These are phyloP conservation scores for Montipora capricornis DNA, from an alignment of 64 coral and sea anemone genomes.

Conservation along the genomic window DNA sequence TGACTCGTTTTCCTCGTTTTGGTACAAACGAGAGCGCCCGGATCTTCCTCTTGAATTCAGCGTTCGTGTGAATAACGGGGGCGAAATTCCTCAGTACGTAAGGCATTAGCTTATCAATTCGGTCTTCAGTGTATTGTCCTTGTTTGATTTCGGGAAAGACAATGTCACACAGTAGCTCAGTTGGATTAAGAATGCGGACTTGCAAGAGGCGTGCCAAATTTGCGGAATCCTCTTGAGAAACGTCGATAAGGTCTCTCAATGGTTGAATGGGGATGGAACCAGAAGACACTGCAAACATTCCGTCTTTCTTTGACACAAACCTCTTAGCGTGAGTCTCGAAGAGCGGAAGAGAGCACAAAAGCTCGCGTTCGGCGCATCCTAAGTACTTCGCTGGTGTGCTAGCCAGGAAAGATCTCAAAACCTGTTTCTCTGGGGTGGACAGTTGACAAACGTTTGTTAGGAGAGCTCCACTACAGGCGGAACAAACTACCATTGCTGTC, in stretches of 20 bases:
- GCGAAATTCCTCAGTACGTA: conserved; percentile 53
- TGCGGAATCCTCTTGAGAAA: conserved; percentile 29
- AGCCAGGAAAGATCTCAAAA: conserved; percentile 48
- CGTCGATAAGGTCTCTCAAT: conserved; percentile 29
- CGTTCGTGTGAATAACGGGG: not conserved
- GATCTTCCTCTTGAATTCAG: conserved; percentile 6
- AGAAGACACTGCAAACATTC: conserved; percentile 6
- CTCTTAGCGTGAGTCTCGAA: conserved; percentile 27
- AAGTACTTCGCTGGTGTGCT: not conserved
- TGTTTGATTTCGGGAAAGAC: conserved; percentile 40
- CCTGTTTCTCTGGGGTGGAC: conserved; percentile 33
- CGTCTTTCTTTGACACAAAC: conserved; percentile 53
- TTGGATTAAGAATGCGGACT: conserved; percentile 36
- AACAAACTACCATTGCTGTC: conserved; percentile 24
- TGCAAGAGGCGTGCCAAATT: conserved; percentile 11
- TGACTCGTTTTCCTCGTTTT: conserved; percentile 5
- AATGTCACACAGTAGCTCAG: conserved; percentile 6
- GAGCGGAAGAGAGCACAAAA: conserved; percentile 41
- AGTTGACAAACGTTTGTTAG: not conserved
- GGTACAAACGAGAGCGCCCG: conserved; percentile 30
- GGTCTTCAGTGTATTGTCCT: conserved; percentile 9
- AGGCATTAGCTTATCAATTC: conserved; percentile 68
- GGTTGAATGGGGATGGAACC: conserved; percentile 33
- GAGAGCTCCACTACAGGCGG: not conserved
- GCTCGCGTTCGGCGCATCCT: not conserved